phyloP scores from a whole-genome alignment of 1,140 invertebrate genomes.

The Eueides isabella region DNA sequence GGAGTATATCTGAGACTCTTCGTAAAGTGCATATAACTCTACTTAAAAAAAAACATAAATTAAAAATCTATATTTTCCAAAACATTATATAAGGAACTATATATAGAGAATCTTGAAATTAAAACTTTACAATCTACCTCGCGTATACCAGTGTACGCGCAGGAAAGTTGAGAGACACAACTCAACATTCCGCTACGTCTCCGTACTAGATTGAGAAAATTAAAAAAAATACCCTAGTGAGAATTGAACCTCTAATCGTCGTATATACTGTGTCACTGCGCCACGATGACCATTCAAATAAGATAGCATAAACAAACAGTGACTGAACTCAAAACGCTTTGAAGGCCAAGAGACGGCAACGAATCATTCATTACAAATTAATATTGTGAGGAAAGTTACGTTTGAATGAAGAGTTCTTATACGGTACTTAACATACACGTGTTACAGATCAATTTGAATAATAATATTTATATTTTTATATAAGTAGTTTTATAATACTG shows the following conservation, averaged over 20 bases:
- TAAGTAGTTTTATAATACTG: neutral
- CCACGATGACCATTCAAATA: neutral
- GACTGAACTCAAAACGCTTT: neutral
- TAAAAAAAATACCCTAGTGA: neutral
- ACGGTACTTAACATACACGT: neutral
- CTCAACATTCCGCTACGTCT: neutral
- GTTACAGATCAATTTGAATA: neutral
- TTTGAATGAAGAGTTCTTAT: neutral
- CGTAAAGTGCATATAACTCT: too few relatives aligned
- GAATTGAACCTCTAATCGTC: neutral
- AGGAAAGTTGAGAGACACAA: too few relatives aligned
- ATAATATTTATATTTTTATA: constrained; percentile 2
- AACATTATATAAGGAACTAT: too few relatives aligned
- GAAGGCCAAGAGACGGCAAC: neutral
- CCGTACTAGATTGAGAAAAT: neutral
- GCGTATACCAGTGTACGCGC: too few relatives aligned
- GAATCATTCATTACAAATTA: neutral
- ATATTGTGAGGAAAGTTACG: neutral
- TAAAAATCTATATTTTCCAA: too few relatives aligned
- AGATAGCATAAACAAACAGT: neutral
- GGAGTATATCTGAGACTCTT: too few relatives aligned
- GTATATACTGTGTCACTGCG: too few relatives aligned
- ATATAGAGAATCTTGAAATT: too few relatives aligned
- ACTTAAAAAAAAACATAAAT: too few relatives aligned
- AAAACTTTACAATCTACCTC: too few relatives aligned